These are phyloP conservation scores for Caenorhabditis afra DNA, from an alignment of 2,888 invertebrate species.

Conservation along the genomic window DNA sequence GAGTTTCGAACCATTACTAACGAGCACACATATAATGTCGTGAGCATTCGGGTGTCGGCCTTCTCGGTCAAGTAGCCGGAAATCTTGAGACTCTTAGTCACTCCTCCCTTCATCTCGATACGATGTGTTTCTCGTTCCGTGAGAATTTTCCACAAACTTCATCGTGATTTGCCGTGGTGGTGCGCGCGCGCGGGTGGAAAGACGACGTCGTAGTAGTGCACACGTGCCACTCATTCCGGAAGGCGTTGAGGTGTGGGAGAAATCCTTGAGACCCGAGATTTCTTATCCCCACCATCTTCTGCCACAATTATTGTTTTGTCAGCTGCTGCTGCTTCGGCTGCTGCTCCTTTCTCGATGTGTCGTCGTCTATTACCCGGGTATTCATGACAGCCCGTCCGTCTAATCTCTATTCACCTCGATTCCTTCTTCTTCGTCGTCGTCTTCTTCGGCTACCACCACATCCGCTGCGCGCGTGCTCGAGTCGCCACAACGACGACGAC, in stretches of 20 bases:
- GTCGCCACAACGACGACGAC: background rate
- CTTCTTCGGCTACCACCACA: conserved; percentile 10
- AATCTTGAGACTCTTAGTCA: background rate
- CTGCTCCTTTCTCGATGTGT: conserved; percentile 4
- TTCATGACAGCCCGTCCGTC: conserved; percentile 40
- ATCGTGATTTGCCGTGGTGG: background rate
- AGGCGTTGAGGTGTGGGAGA: too few species aligned
- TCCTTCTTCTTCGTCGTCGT: conserved; percentile 6
- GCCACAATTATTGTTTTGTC: conserved; percentile 52
- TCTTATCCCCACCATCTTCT: conserved; percentile 6
- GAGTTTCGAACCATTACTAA: too few species aligned
- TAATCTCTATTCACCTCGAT: conserved; percentile 51
- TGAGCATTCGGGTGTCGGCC: too few species aligned
- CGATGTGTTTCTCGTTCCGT: background rate
- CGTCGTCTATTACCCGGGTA: conserved; percentile 48
- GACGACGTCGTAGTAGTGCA: too few species aligned
- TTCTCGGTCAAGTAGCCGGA: background rate
- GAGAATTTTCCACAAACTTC: background rate
- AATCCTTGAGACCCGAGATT: background rate
- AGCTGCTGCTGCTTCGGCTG: conserved; percentile 6
- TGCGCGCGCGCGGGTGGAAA: too few species aligned
- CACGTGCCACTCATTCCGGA: too few species aligned
- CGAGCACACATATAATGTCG: too few species aligned
- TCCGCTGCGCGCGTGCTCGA: conserved; percentile 6
- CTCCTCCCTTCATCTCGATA: background rate